phyloP scores from a whole-genome alignment of 2,113 vertebrate species.

The Galbula dea region DNA sequence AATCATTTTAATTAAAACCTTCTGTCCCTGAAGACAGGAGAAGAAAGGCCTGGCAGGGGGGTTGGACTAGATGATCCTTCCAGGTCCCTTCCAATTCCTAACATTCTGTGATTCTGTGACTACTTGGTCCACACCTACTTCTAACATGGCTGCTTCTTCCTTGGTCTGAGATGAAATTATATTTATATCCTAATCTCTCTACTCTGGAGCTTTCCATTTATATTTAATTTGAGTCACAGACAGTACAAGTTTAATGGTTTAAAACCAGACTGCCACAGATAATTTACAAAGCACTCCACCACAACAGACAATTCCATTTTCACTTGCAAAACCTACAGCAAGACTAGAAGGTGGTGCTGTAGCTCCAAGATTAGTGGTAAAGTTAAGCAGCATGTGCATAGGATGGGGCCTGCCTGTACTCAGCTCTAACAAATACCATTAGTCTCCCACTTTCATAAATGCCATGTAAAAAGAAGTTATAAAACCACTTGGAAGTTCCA shows the following conservation, averaged over 20 bases:
- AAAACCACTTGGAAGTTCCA: background rate
- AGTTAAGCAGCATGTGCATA: background rate
- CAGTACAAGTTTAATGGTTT: background rate
- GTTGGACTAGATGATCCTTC: no score
- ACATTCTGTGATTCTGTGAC: no score
- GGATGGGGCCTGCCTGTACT: background rate
- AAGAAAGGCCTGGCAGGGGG: no score
- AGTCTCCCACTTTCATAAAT: background rate
- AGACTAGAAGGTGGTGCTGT: slow-evolving; percentile 8
- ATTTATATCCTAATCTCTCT: background rate
- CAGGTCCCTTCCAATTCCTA: no score
- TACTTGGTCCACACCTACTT: background rate
- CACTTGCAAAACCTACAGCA: background rate
- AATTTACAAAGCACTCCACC: slow-evolving; percentile 24
- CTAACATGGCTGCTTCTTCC: background rate
- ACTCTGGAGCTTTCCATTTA: background rate
- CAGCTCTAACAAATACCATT: background rate
- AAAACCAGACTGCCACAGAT: slow-evolving; percentile 1
- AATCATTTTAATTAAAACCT: background rate
- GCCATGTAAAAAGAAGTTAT: background rate
- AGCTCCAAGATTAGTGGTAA: background rate
- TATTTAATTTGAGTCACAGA: background rate
- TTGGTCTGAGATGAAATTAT: background rate
- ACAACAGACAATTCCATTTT: slow-evolving; percentile 35
- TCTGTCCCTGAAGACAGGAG: background rate